Base-by-base conservation (phyloP, 53 echinoderm and acorn worm genomes). In the Glandiceps talaboti region DNA sequence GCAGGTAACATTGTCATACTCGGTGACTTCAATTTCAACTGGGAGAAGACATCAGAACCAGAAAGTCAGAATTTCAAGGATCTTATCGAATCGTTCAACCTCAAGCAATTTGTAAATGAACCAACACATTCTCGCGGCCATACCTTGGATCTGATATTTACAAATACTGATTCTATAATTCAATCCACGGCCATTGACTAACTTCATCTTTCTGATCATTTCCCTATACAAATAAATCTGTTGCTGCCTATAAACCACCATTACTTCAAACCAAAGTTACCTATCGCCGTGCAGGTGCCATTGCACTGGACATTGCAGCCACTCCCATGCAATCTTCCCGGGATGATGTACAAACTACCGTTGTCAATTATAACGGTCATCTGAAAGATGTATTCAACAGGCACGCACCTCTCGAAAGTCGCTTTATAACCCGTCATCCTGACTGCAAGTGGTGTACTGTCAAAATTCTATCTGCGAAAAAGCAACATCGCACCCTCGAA, bases 221-320 rank as follows among this genome's bases (percentile, higher is more conserved):
- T 82, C 27, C 82, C 80, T 32, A 73, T 89, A 30, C 85, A 83
- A 28, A 85, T 85, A 27, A 30, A 73, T 14, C 32, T 89, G 31
- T 74, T 76, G n/a, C 78, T 89, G 1, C 76, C n/a, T n/a, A 77
- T 29, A 89, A 89, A 85, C 89, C 89, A 1, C 79, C 74, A 33
- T 73, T 32, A 14, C 27, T 33, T 25, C 82, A 83, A 85, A 72
- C 75, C 27, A 75, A 31, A 31, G 28, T 83, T 29, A 33, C 74
- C 30, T 88, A 88, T 33, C 84, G 86, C 14, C 82, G 77, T 73
- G 0, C 82, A 1, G 64, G 64, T 25, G 31, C 80, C 0, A 89
- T 89, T 31, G 73, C 85, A 73, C 80, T 32, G 83, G 14, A 32
- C 12, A 30, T 87, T 27, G 76, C 0, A 27, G 26, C 30, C 25